phyloP scores from a whole-genome alignment of 1,140 invertebrate genomes.

The Drosophila equinoxialis region DNA sequence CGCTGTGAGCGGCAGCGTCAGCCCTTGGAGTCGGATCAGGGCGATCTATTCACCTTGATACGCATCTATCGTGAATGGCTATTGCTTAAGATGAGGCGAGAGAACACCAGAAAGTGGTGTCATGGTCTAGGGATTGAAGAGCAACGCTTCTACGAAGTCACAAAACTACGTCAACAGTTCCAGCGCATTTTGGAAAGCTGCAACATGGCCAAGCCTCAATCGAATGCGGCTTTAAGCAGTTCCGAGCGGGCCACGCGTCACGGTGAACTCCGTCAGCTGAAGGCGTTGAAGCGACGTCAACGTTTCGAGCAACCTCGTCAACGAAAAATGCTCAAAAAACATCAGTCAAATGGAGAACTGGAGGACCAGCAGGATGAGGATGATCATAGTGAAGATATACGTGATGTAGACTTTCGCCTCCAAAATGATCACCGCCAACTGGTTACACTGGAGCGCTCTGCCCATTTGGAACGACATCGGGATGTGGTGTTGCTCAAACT shows the following conservation, averaged over 20 bases:
- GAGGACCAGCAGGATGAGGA: slow-evolving; percentile 85
- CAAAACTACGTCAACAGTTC: slow-evolving; percentile 95
- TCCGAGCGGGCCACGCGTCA: slow-evolving; percentile 91
- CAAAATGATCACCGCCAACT: slow-evolving; percentile 89
- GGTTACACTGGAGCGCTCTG: slow-evolving; percentile 70
- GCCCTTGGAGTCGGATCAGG: slow-evolving; percentile 85
- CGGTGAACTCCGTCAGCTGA: slow-evolving; percentile 94
- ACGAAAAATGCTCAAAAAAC: slow-evolving; percentile 88
- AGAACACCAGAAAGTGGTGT: slow-evolving; percentile 91
- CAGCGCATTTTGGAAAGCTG: slow-evolving; percentile 92
- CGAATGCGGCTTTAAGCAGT: slow-evolving; percentile 85
- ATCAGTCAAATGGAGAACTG: slow-evolving; percentile 42
- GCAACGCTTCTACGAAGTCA: slow-evolving; percentile 98
- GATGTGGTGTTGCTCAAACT: slow-evolving; percentile 95
- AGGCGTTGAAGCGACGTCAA: slow-evolving; percentile 89
- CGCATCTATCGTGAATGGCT: slow-evolving; percentile 96
- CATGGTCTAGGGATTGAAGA: slow-evolving; percentile 94
- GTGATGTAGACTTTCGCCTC: slow-evolving; percentile 95
- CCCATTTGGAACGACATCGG: slow-evolving; percentile 89
- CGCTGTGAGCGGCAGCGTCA: slow-evolving; percentile 87
- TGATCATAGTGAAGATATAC: slow-evolving; percentile 88
- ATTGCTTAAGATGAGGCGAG: slow-evolving; percentile 86
- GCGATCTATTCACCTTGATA: slow-evolving; percentile 96
- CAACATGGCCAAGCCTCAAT: slow-evolving; percentile 84
- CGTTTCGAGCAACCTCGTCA: slow-evolving; percentile 86